phyloP scores from a whole-genome alignment of 2,888 invertebrate genomes.

The Clostera curtula region DNA sequence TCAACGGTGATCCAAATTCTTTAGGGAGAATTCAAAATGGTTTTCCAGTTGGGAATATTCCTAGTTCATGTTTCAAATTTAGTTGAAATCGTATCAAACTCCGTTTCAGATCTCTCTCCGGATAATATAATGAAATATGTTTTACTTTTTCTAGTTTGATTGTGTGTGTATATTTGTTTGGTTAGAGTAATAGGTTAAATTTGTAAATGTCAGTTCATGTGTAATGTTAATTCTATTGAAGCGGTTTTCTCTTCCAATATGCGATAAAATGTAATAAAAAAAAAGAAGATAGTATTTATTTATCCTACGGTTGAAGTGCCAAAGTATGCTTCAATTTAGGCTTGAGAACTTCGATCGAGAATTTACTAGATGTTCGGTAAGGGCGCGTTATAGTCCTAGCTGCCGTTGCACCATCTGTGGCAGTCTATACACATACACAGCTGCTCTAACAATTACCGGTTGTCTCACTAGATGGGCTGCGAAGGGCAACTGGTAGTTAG shows the following conservation, averaged over 20 bases:
- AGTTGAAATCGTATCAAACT: conserved; percentile 17
- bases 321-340: conserved; percentile 46
- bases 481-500: no score
- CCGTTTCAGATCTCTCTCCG: conserved; percentile 46
- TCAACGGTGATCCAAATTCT: conserved; percentile 8
- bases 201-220: conserved; percentile 52
- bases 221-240: conserved; percentile 25
- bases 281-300: conserved; percentile 27
- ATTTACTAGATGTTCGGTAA: no score
- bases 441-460: no score
- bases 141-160: conserved; percentile 31
- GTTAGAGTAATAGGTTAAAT: conserved; percentile 63
- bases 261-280: conserved; percentile 24
- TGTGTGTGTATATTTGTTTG: conserved; percentile 70
- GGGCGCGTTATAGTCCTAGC: no score
- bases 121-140: conserved; percentile 22
- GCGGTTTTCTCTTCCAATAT: conserved; percentile 31
- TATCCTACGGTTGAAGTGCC: conserved; percentile 54
- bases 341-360: no score
- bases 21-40: conserved; percentile 6
- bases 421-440: no score
- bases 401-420: no score
- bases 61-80: conserved; percentile 8
- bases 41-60: conserved; percentile 4
- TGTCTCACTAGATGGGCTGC: no score